These are phyloP conservation scores for Adoxophyes honmai DNA, from an alignment of 1,140 invertebrate genomes.

Conservation along the genomic window DNA sequence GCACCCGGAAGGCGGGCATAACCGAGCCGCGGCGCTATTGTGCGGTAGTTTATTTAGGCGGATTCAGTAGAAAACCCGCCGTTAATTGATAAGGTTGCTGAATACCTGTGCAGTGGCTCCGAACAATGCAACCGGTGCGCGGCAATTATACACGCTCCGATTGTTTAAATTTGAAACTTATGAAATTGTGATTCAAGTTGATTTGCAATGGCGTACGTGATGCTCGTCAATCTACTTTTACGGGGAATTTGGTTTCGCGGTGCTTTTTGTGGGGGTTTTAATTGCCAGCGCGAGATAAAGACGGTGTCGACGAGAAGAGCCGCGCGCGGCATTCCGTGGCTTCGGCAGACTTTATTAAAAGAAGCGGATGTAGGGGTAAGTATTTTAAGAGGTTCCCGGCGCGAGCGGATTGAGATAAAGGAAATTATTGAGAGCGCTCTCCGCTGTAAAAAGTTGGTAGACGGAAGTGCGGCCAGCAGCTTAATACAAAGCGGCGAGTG, in stretches of 20 bases:
- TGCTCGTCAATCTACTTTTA: constrained; percentile 46
- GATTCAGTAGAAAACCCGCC: constrained; percentile 39
- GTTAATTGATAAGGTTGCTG: constrained; percentile 61
- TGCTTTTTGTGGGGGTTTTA: constrained; percentile 61
- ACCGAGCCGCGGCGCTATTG: constrained; percentile 32
- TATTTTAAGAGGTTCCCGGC: constrained; percentile 74
- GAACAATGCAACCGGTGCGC: constrained; percentile 59
- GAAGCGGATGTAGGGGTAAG: constrained; percentile 75
- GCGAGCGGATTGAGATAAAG: constrained; percentile 72
- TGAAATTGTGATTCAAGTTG: constrained; percentile 50
- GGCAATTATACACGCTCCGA: constrained; percentile 65
- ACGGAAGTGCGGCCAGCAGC: constrained; percentile 59
- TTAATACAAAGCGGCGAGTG: constrained; percentile 29
- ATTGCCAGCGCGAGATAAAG: constrained; percentile 66
- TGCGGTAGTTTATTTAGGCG: constrained; percentile 62
- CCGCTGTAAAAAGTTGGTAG: constrained; percentile 54
- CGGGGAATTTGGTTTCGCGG: constrained; percentile 61
- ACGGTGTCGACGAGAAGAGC: constrained; percentile 56
- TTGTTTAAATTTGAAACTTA: constrained; percentile 71
- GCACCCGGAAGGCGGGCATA: constrained; percentile 32
- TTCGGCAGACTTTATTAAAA: constrained; percentile 74
- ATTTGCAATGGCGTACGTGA: constrained; percentile 33
- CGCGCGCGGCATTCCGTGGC: constrained; percentile 66
- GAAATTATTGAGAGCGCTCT: constrained; percentile 72
- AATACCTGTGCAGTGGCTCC: constrained; percentile 62